Evolutionary conservation across 2,888 invertebrate genomes (phyloP), one percentile per base, ranked within the genome.

Genomic region (Cephus runcator): DNA sequence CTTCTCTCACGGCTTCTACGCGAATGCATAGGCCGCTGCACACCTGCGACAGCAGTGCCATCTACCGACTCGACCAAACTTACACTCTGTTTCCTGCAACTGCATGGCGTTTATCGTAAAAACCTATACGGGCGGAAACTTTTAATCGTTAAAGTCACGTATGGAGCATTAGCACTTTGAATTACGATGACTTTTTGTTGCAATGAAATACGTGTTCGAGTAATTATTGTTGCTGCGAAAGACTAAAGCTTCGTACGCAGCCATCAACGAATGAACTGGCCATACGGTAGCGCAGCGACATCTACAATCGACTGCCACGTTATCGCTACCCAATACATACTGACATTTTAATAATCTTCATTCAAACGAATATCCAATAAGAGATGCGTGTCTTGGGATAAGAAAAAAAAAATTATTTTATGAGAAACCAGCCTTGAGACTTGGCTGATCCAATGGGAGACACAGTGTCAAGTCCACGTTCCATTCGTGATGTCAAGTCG

Each of bases 1-100:
- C 79, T 82, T 76, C 79, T 80, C 81, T 56, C 56, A 23, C 56
- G 56, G 56, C 56, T 56, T 23, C 56, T 56, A 56, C 23, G 56
- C 56, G 56, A 56, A 56, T 56, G 56, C 56, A 56, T 56, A 23
- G 23, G 23, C 6, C 9, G 6, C 23, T 23, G 6, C 56, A 23
- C 56, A 56, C 56, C 56, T 56, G 56, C 56, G 56, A 56, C 56
- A 2, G 23, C 56, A 56, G 56, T 23, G 56, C 56, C 56, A 56
- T 56, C 56, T 56, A 56, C 56, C 56, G 23, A 56, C 23, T 15
- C 23, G 2, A 9, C 23, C 15, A 2, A 40, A 40, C 40, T 12
- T 40, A 40, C 2, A 40, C 40, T 40, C 12, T 15, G 40, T 15
- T 40, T 40, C 23, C 56, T 56, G 56, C 56, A 56, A 56, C 2